Conservation (phyloP, 1,140 invertebrate species). For the Cherax destructor region DNA sequence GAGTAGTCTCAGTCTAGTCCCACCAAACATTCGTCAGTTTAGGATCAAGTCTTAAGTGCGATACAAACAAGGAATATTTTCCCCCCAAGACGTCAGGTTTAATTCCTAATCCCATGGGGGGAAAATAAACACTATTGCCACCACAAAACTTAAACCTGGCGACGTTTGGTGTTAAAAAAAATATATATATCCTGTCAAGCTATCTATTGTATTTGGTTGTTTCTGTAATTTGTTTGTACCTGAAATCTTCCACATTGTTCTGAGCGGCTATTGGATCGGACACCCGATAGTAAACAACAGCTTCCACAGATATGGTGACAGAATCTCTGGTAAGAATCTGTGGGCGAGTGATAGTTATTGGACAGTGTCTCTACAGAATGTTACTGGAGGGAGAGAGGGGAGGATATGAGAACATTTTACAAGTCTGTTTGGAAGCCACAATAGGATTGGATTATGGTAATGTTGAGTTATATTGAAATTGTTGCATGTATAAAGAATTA, state of each 20-base stretch:
- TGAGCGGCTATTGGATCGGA: constrained; percentile 79
- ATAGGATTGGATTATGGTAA: too few relatives aligned
- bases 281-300: constrained; percentile 78
- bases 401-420: too few relatives aligned
- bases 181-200: not conserved
- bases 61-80: not conserved
- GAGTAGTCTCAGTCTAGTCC: constrained; percentile 44
- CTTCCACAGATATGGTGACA: constrained; percentile 77
- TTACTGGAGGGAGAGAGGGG: too few relatives aligned
- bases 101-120: too few relatives aligned
- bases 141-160: not conserved
- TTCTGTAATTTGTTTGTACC: constrained; percentile 72
- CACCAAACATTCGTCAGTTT: not conserved
- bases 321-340: constrained; percentile 73
- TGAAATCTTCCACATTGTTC: constrained; percentile 81
- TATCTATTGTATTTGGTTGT: not conserved
- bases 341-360: constrained; percentile 53
- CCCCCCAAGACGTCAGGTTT: not conserved
- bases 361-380: not conserved
- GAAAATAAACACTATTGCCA: not conserved
- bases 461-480: too few relatives aligned
- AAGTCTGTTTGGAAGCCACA: too few relatives aligned
- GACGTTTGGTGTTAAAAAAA: not conserved
- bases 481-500: too few relatives aligned
- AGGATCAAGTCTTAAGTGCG: not conserved